A percentile compares a stretch with the other conserved stretches of the same genome.
Conservation (phyloP, 1,140 invertebrate genomes). For the Drosophila micromelanica region DNA sequence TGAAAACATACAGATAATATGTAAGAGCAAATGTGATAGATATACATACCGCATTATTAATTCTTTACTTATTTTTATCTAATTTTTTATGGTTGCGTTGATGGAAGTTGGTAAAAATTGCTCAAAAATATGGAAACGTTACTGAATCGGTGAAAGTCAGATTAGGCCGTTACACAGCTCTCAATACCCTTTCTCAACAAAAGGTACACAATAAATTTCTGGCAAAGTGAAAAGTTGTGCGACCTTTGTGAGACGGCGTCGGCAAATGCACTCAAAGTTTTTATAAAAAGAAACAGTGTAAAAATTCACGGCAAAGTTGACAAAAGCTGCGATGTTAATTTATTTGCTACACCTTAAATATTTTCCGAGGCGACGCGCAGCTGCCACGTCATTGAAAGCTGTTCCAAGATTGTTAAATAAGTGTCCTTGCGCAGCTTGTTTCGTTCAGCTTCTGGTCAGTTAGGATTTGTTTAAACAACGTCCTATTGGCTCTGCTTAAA, state of each 20-base stretch:
- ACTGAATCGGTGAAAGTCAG: background rate
- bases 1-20: no score
- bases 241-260: slow-evolving; percentile 52
- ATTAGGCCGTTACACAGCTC: background rate
- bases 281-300: slow-evolving; percentile 40
- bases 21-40: no score
- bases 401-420: background rate
- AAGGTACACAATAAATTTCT: background rate
- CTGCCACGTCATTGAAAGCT: slow-evolving; percentile 16
- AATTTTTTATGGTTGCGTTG: no score
- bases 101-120: no score
- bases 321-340: slow-evolving; percentile 61
- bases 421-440: background rate
- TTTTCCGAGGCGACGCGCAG: slow-evolving; percentile 1
- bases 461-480: background rate
- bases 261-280: slow-evolving; percentile 55
- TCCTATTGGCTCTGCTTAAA: background rate
- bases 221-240: slow-evolving; percentile 55
- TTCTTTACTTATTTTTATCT: no score
- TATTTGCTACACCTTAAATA: slow-evolving; percentile 47
- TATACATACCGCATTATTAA: no score
- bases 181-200: background rate
- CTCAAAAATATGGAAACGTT: no score
- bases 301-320: slow-evolving; percentile 70
- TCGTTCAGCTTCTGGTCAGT: slow-evolving; percentile 3